A percentile compares a stretch with the other conserved stretches of the same genome.
Evolutionary conservation across 2,888 invertebrate genomes (phyloP).

Genomic region (Hemistola chrysoprasaria): DNA sequence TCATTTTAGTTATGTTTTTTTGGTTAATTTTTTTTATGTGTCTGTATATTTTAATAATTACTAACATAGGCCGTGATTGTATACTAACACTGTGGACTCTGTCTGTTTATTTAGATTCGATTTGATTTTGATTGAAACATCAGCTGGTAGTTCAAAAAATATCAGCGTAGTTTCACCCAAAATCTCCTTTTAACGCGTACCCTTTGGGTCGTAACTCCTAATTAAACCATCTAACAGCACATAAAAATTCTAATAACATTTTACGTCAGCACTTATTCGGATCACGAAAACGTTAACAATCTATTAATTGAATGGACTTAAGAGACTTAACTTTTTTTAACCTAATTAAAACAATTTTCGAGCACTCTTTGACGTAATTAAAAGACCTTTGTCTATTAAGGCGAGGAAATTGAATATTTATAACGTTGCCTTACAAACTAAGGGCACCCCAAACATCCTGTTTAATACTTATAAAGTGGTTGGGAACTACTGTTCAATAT

Average conservation of each 20-base stretch:
- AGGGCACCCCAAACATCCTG: constrained; percentile 24
- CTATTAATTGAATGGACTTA: constrained; percentile 25
- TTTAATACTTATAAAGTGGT: constrained; percentile 23
- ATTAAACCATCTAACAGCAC: constrained; percentile 4
- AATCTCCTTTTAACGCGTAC: too few relatives aligned
- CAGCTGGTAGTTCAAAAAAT: too few relatives aligned
- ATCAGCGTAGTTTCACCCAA: too few relatives aligned
- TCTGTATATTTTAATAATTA: too few relatives aligned
- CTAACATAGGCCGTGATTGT: too few relatives aligned
- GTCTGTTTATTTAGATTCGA: too few relatives aligned
- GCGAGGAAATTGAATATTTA: constrained; percentile 45
- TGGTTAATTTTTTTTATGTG: too few relatives aligned
- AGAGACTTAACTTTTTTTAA: constrained; percentile 21
- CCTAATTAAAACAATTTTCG: constrained; percentile 34
- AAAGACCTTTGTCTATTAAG: constrained; percentile 37
- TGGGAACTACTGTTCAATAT: neutral
- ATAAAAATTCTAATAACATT: constrained; percentile 5
- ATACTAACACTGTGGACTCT: too few relatives aligned
- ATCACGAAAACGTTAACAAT: constrained; percentile 26
- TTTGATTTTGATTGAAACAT: too few relatives aligned
- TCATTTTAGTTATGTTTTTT: too few relatives aligned
- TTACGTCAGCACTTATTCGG: constrained; percentile 13
- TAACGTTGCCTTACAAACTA: constrained; percentile 36
- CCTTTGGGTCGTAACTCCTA: neutral
- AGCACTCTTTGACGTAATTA: constrained; percentile 36